Conservation (phyloP, 1,140 invertebrate species). For the Battus philenor region DNA sequence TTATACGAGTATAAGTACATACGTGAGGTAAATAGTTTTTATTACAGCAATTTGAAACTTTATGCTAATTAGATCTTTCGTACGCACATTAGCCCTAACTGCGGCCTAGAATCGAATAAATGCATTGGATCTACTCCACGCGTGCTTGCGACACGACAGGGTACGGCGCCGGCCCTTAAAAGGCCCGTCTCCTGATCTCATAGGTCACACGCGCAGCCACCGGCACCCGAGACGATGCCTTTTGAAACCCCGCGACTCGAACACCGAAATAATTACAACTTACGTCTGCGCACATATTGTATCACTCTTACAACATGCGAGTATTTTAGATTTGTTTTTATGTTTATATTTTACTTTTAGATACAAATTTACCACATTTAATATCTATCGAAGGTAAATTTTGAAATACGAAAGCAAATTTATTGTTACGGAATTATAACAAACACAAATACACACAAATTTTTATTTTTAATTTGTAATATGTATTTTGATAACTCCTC, state of each 20-base stretch:
- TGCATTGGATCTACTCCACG: slow-evolving; percentile 19
- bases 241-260: slow-evolving; percentile 1
- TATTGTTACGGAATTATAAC: too few species aligned
- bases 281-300: background rate
- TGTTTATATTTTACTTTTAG: slow-evolving; percentile 4
- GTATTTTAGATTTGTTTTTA: background rate
- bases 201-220: slow-evolving; percentile 40
- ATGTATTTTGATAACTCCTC: too few species aligned
- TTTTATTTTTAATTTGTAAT: too few species aligned
- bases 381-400: too few species aligned
- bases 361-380: too few species aligned
- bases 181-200: slow-evolving; percentile 52
- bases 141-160: slow-evolving; percentile 39
- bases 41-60: background rate
- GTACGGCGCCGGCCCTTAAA: slow-evolving; percentile 59
- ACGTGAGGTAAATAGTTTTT: too few species aligned
- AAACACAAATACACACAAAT: too few species aligned
- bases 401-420: too few species aligned
- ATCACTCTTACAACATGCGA: slow-evolving; percentile 7
- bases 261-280: background rate
- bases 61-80: slow-evolving; percentile 1
- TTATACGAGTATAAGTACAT: too few species aligned
- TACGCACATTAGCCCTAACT: slow-evolving; percentile 8
- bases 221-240: background rate
- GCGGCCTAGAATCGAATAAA: background rate